Percentiles rank a stretch among this genome's conserved stretches.
Conservation (phyloP, 2,888 invertebrate genomes). For the Drosophila antonietae region DNA sequence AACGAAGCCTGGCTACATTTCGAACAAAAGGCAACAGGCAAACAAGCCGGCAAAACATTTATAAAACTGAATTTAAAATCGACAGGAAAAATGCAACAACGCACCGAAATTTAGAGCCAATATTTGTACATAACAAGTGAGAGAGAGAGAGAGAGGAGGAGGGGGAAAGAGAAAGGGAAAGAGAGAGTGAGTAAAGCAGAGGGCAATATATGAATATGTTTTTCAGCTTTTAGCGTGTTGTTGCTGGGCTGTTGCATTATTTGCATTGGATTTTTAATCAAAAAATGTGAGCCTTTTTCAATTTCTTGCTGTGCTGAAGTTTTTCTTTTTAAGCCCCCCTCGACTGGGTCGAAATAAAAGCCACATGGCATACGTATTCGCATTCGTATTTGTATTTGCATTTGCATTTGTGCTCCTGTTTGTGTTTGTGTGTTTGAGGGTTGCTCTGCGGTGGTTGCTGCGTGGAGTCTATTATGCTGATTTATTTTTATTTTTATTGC, state of each 20-base stretch:
- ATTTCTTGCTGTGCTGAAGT: conserved; percentile 20
- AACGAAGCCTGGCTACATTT: conserved; percentile 1
- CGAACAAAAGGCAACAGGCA: conserved; percentile 14
- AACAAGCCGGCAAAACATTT: conserved; percentile 69
- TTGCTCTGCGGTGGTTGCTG: conserved; percentile 68
- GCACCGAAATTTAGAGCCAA: conserved; percentile 14
- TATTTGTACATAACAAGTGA: not conserved
- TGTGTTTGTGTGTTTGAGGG: conserved; percentile 45
- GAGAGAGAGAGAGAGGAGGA: not conserved
- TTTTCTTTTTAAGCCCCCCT: not conserved
- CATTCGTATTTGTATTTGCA: conserved; percentile 7
- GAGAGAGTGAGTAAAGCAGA: not conserved
- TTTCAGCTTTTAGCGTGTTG: conserved; percentile 12
- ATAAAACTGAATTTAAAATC: conserved; percentile 75
- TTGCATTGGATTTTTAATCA: conserved; percentile 75
- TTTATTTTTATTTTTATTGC: conserved; percentile 78
- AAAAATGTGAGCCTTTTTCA: conserved; percentile 46
- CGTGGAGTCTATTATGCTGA: conserved; percentile 75
- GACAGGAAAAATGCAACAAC: conserved; percentile 65
- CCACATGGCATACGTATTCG: conserved; percentile 27
- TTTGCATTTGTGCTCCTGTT: conserved; percentile 6
- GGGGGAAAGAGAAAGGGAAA: not conserved
- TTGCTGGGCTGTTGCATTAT: conserved; percentile 56
- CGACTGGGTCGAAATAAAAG: conserved; percentile 1
- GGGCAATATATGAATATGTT: conserved; percentile 44